Evolutionary conservation across 2,888 invertebrate species (phyloP).

Genomic region (Drosophila formosana): DNA sequence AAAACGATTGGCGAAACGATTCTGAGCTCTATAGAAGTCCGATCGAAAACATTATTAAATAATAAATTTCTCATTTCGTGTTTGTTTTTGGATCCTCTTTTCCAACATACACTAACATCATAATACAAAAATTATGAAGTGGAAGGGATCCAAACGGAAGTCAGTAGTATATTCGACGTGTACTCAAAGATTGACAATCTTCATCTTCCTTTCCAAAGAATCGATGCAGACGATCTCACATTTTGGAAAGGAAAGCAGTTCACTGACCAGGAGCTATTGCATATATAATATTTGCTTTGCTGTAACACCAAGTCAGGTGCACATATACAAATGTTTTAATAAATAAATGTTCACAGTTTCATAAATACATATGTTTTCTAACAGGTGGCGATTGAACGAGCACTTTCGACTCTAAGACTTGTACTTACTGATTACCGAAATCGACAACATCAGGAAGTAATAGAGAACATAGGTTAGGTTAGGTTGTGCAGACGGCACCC

Average conservation of each 20-base stretch:
- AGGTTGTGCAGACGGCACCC: too few species aligned
- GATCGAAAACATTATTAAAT: conserved; percentile 17
- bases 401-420: too few species aligned
- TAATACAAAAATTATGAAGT: conserved; percentile 23
- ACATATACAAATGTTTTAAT: too few species aligned
- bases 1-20: conserved; percentile 22
- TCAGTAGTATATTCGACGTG: conserved; percentile 15
- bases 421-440: too few species aligned
- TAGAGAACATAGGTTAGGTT: too few species aligned
- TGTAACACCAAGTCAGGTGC: too few species aligned
- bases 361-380: too few species aligned
- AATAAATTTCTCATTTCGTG: conserved; percentile 23
- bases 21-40: conserved; percentile 11
- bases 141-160: conserved; percentile 5
- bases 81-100: conserved; percentile 37
- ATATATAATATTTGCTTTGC: too few species aligned
- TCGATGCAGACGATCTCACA: not conserved
- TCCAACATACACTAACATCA: conserved; percentile 31
- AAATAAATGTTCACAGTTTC: too few species aligned
- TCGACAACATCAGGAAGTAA: too few species aligned
- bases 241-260: conserved; percentile 7
- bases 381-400: too few species aligned
- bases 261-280: conserved; percentile 3
- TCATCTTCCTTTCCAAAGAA: not conserved
- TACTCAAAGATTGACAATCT: conserved; percentile 15